Percentiles rank a stretch among this genome's conserved stretches.
Evolutionary conservation across 2,888 invertebrate genomes (phyloP).

Genomic region (Eristalis arbustorum): DNA sequence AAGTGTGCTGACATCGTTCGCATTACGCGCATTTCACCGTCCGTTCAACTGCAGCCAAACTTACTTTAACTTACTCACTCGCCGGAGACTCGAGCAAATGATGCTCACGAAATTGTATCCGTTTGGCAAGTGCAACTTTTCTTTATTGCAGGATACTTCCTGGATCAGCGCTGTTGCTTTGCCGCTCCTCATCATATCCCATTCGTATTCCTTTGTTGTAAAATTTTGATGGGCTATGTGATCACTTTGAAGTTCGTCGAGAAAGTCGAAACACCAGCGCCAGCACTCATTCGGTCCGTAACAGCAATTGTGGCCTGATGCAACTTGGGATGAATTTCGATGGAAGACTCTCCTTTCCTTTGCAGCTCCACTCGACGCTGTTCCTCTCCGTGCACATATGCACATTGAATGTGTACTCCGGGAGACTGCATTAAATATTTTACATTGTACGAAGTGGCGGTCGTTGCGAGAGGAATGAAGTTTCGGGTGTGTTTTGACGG

Average conservation of each 20-base stretch:
- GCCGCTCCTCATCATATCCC: conserved; percentile 26
- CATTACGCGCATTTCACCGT: no score
- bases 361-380: neutral
- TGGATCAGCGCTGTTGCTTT: conserved; percentile 35
- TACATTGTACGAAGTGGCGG: conserved; percentile 41
- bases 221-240: conserved; percentile 60
- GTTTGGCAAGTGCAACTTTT: conserved; percentile 44
- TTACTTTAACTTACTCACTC: neutral
- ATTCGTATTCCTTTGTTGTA: conserved; percentile 59
- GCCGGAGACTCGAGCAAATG: neutral
- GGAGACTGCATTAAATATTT: conserved; percentile 45
- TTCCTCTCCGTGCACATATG: conserved; percentile 35
- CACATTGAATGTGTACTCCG: conserved; percentile 9
- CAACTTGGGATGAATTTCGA: conserved; percentile 49
- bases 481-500: neutral
- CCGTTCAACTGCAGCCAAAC: neutral
- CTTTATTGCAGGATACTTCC: conserved; percentile 27
- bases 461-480: neutral
- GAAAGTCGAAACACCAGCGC: conserved; percentile 16
- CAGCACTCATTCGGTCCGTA: conserved; percentile 13
- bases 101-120: conserved; percentile 23
- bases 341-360: conserved; percentile 36
- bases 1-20: neutral
- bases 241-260: conserved; percentile 34
- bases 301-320: conserved; percentile 53